Evolutionary conservation across 2,797 vertebrate species (phyloP).

Genomic region (Eutrigla gurnardus): DNA sequence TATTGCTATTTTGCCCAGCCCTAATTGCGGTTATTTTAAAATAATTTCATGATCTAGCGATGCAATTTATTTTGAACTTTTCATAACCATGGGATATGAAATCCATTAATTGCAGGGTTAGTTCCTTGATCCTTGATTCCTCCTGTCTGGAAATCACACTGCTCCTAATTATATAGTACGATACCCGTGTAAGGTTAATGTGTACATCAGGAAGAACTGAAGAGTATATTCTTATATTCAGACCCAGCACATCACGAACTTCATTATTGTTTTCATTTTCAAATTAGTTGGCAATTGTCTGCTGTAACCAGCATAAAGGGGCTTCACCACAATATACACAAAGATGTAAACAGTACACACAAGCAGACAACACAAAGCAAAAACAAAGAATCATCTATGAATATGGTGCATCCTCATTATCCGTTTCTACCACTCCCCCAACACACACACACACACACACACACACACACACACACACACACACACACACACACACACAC

Average conservation of each 20-base stretch:
- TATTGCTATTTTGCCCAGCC: no score
- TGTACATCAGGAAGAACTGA: constrained; percentile 2
- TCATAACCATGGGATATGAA: background rate
- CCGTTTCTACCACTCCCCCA: constrained; percentile 21
- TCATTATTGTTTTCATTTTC: constrained; percentile 34
- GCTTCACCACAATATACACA: background rate
- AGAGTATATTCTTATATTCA: background rate
- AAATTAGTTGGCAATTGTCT: constrained; percentile 18
- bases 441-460: constrained; percentile 31
- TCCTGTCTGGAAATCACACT: constrained; percentile 30
- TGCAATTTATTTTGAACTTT: constrained; percentile 19
- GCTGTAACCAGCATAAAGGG: background rate
- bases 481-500: constrained; percentile 35
- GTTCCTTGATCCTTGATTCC: constrained; percentile 9
- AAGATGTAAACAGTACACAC: constrained; percentile 15
- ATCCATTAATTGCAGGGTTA: constrained; percentile 31
- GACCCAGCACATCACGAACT: constrained; percentile 22
- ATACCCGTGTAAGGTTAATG: constrained; percentile 10
- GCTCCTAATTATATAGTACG: constrained; percentile 12
- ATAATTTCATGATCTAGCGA: no score
- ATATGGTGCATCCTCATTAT: constrained; percentile 22
- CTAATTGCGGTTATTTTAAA: no score
- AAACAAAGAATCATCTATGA: constrained; percentile 36
- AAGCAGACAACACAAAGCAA: constrained; percentile 14
- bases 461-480: constrained; percentile 36